A percentile compares a stretch with the other conserved stretches of the same genome.
phyloP scores from a whole-genome alignment of 2,797 vertebrate species.

The Diglossa cyanea region DNA sequence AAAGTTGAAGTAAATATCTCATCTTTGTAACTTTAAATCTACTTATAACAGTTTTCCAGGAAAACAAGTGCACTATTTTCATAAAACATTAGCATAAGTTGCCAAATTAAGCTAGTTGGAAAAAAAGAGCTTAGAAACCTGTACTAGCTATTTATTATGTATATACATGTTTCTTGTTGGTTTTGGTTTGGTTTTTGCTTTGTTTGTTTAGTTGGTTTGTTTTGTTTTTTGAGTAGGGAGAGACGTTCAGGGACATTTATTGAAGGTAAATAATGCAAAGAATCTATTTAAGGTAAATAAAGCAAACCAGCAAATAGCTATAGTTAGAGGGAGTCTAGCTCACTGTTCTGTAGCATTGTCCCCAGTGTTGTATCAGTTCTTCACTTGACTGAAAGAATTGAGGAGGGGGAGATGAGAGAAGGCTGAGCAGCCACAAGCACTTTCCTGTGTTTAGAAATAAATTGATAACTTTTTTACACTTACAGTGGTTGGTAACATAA shows the following conservation, averaged over 20 bases:
- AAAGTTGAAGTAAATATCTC: neutral
- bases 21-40: neutral
- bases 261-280: neutral
- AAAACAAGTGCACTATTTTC: neutral
- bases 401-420: neutral
- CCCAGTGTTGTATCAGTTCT: neutral
- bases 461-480: neutral
- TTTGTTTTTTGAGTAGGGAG: accelerated
- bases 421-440: neutral
- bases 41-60: neutral
- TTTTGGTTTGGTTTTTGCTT: neutral
- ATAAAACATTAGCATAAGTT: neutral
- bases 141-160: neutral
- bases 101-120: neutral
- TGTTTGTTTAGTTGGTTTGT: neutral
- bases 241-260: neutral
- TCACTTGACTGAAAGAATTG: accelerated
- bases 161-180: neutral
- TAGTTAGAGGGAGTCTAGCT: neutral
- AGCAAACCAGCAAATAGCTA: neutral
- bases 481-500: neutral
- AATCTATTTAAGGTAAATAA: neutral
- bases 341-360: neutral
- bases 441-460: neutral
- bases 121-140: neutral